These are phyloP conservation scores for Mormyrops boulengeri DNA, from an alignment of 2,797 vertebrate species.

Conservation along the genomic window DNA sequence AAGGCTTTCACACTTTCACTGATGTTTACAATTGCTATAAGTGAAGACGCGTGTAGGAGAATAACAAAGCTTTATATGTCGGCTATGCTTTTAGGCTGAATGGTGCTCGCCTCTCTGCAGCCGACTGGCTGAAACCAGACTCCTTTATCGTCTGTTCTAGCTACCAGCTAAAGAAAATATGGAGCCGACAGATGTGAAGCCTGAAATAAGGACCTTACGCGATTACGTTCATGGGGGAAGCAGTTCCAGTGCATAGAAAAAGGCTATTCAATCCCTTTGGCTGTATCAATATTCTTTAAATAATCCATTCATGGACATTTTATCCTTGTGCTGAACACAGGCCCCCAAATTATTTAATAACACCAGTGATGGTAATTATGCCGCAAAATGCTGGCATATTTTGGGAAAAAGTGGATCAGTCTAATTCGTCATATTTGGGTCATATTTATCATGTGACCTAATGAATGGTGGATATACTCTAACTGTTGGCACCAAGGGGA, in stretches of 20 bases:
- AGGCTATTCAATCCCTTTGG: slow-evolving; percentile 5
- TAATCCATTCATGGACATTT: slow-evolving; percentile 16
- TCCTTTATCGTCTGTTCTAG: not conserved
- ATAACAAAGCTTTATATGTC: not conserved
- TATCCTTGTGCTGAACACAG: not conserved
- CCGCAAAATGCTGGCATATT: not conserved
- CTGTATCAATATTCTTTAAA: slow-evolving; percentile 15
- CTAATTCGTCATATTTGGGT: not conserved
- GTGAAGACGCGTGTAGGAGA: not conserved
- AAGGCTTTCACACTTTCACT: not conserved
- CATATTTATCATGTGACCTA: not conserved
- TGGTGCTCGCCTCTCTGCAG: not conserved
- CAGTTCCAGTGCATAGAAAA: not conserved
- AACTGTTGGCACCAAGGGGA: not conserved
- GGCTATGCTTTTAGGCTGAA: not conserved
- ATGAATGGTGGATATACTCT: not conserved
- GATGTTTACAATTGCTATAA: not conserved
- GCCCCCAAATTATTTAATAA: not conserved
- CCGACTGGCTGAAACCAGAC: not conserved
- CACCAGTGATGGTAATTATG: not conserved
- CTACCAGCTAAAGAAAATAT: slow-evolving; percentile 5
- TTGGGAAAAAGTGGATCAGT: not conserved
- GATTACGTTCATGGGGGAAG: not conserved
- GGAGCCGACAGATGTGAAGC: not conserved
- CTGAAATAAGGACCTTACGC: not conserved